Evolutionary conservation across 2,113 vertebrate genomes (phyloP).

Genomic region (Microtus richardsoni): DNA sequence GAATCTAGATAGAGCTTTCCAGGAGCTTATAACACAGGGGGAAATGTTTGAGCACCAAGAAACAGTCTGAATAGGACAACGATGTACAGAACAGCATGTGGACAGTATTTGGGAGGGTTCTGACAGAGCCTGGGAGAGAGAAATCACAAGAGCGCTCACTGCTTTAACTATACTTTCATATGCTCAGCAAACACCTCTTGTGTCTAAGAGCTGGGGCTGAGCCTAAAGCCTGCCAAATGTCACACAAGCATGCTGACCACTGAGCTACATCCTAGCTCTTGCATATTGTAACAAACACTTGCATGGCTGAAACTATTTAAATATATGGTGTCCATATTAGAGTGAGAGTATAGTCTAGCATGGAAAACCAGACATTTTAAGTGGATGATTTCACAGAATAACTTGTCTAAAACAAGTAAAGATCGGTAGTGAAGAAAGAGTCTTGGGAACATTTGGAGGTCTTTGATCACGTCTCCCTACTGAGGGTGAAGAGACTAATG

Average conservation of each 20-base stretch:
- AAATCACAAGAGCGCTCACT: constrained; percentile 31
- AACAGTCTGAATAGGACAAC: neutral
- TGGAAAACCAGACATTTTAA: neutral
- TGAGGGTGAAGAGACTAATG: constrained; percentile 40
- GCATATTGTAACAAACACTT: constrained; percentile 25
- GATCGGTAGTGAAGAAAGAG: neutral
- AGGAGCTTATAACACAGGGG: constrained; percentile 24
- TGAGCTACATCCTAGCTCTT: neutral
- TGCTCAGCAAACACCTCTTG: constrained; percentile 25
- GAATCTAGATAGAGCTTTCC: neutral
- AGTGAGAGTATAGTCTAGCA: neutral
- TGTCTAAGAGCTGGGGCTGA: neutral
- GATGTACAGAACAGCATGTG: neutral
- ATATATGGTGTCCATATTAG: neutral
- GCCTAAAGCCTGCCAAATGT: neutral
- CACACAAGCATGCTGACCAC: neutral
- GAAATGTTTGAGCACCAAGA: constrained; percentile 14
- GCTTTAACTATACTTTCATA: neutral
- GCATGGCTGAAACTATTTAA: constrained; percentile 22
- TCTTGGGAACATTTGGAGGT: neutral
- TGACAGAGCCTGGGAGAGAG: neutral
- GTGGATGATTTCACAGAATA: neutral
- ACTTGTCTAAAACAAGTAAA: constrained; percentile 42
- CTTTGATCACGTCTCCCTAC: constrained; percentile 33
- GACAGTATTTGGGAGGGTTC: neutral